Base-by-base conservation (phyloP, 2,888 invertebrate genomes). In the Imbricaverruca yamaguchii region DNA sequence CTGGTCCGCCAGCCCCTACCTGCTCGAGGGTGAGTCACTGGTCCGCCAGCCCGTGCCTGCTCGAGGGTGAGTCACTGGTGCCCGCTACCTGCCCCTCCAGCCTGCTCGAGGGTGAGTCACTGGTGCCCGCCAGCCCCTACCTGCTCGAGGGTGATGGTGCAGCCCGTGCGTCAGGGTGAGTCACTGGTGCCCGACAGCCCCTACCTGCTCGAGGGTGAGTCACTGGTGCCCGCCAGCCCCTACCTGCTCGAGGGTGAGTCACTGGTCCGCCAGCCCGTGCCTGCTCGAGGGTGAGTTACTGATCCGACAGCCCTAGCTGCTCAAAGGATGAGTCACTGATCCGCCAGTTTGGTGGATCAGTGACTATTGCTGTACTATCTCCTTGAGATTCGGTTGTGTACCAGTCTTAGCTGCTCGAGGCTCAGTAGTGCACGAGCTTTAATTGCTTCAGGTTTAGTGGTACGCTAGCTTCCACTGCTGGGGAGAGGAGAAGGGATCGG, bases 81-180 rank as follows among this genome's bases (percentile, higher is more conserved):
- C n/a, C n/a, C n/a, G n/a, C 97, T n/a, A n/a, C n/a, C n/a, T n/a
- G 39, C 39, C 39, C 97, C 80, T 93, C 94, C 1, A 94, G 94
- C 39, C 39, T 39, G 4, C 39, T 4, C 4, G 39, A n/a, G n/a
- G n/a, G n/a, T n/a, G n/a, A 6, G 89, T n/a, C n/a, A n/a, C n/a
- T 4, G 1, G n/a, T 21, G n/a, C n/a, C 61, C 18, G 13, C 18
- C 18, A 63, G 63, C n/a, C 21, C 63, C 63, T 63, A 63, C 63
- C 63, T 63, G 63, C n/a, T 63, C n/a, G 63, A 63, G 63, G 63
- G 63, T n/a, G n/a, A n/a, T n/a, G n/a, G n/a, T n/a, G n/a, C n/a
- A n/a, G n/a, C n/a, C n/a, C n/a, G n/a, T n/a, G n/a, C n/a, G n/a
- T n/a, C n/a, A n/a, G n/a, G n/a, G n/a, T n/a, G 63, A 63, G 63